Evolutionary conservation across 2,113 vertebrate species (phyloP).

Genomic region (Nothoprocta pentlandii): DNA sequence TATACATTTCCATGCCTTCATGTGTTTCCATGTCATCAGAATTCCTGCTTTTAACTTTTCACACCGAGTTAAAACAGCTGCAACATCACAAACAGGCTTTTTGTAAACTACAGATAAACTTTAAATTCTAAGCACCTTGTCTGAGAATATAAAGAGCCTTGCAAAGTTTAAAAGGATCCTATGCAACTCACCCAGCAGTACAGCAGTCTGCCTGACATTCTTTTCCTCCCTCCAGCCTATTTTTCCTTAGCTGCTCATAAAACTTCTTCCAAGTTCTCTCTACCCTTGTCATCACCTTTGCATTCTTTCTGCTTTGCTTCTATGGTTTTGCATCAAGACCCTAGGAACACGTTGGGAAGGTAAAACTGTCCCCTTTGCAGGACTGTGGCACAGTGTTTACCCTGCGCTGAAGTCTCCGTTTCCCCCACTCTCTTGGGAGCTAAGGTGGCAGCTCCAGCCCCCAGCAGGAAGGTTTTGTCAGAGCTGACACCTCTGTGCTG

Average conservation of each 20-base stretch:
- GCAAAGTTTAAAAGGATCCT: background rate
- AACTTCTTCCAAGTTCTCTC: background rate
- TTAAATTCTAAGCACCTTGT: background rate
- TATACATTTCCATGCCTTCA: background rate
- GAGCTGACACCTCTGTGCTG: background rate
- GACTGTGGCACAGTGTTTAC: background rate
- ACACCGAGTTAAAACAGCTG: background rate
- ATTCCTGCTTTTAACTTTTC: background rate
- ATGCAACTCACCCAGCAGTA: background rate
- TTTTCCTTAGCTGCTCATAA: background rate
- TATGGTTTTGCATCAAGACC: background rate
- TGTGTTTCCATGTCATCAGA: background rate
- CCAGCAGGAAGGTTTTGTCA: background rate
- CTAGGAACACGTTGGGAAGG: background rate
- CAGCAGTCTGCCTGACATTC: rapidly evolving
- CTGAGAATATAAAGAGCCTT: background rate
- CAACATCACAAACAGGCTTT: background rate
- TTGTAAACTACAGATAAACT: background rate
- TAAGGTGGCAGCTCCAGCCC: background rate
- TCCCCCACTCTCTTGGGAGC: background rate
- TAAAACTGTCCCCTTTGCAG: background rate
- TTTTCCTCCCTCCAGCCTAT: background rate
- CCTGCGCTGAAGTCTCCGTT: background rate
- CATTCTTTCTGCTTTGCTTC: background rate
- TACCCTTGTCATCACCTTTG: background rate